Percentiles rank a stretch among this genome's conserved stretches.
phyloP scores from a whole-genome alignment of 1,140 invertebrate species.

The Lasaia peninsularis region DNA sequence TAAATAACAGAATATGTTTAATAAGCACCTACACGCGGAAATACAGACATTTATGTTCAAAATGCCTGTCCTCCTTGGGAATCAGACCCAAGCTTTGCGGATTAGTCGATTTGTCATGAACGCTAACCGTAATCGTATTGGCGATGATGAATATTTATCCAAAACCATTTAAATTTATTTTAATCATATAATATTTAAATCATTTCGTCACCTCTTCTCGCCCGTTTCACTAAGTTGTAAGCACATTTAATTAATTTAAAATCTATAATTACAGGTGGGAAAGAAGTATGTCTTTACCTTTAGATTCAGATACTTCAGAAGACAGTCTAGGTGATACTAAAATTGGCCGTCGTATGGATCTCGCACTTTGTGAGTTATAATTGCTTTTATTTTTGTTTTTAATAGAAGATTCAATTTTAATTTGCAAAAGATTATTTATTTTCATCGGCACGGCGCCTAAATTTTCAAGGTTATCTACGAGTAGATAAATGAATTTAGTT shows the following conservation, averaged over 20 bases:
- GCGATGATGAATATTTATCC: too few species aligned
- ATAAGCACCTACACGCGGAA: too few species aligned
- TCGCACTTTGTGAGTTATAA: constrained; percentile 82
- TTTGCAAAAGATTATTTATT: constrained; percentile 72
- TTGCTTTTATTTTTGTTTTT: constrained; percentile 28
- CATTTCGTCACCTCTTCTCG: too few species aligned
- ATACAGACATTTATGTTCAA: too few species aligned
- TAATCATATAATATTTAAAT: too few species aligned
- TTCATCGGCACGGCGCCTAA: constrained; percentile 66
- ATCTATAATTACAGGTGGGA: constrained; percentile 77
- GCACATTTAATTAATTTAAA: not conserved
- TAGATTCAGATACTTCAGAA: constrained; percentile 75
- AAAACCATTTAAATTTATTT: too few species aligned
- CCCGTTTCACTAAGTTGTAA: too few species aligned
- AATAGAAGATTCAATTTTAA: constrained; percentile 65
- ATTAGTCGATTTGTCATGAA: too few species aligned
- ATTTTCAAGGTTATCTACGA: constrained; percentile 38
- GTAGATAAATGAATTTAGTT: constrained; percentile 31
- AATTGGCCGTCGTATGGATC: constrained; percentile 80
- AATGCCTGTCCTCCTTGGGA: too few species aligned
- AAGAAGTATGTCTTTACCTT: constrained; percentile 82
- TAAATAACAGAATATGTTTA: too few species aligned
- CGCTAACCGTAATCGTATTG: too few species aligned
- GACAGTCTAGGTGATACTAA: constrained; percentile 75
- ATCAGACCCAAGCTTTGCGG: too few species aligned